A percentile compares a stretch with the other conserved stretches of the same genome.
Evolutionary conservation across 2,797 vertebrate species (phyloP).

Genomic region (Somateria mollissima): DNA sequence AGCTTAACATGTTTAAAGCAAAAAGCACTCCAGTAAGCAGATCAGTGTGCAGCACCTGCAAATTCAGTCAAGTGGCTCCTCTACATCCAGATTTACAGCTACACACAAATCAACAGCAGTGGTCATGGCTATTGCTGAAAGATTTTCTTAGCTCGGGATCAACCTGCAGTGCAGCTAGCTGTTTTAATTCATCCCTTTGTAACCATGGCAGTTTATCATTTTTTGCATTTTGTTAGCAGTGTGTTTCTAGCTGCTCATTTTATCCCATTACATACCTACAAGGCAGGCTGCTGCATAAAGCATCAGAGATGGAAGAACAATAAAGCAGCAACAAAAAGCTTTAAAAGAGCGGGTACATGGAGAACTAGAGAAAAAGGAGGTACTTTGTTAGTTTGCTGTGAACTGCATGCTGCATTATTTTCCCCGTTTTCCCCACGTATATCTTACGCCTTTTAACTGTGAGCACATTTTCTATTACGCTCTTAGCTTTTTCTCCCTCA

Average conservation of each 20-base stretch:
- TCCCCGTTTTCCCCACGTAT: rapidly evolving
- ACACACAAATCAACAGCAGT: not conserved
- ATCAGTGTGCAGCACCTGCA: not conserved
- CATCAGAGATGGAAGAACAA: not conserved
- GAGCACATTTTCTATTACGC: not conserved
- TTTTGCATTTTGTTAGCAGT: not conserved
- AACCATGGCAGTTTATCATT: not conserved
- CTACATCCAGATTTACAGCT: not conserved
- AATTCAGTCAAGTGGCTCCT: not conserved
- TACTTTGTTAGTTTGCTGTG: not conserved
- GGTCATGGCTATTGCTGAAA: not conserved
- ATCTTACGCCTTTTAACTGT: not conserved
- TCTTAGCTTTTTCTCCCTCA: not conserved
- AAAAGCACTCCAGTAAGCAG: not conserved
- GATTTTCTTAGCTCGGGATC: not conserved
- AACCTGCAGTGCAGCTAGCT: not conserved
- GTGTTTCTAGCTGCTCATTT: not conserved
- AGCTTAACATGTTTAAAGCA: not conserved
- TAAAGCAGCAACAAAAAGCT: not conserved
- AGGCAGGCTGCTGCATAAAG: not conserved
- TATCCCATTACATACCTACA: not conserved
- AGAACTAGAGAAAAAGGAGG: not conserved
- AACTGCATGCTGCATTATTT: rapidly evolving
- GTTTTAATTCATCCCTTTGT: not conserved
- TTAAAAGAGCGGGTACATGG: not conserved